Evolutionary conservation across 2,888 invertebrate species (phyloP).

Genomic region (Buathra laborator): DNA sequence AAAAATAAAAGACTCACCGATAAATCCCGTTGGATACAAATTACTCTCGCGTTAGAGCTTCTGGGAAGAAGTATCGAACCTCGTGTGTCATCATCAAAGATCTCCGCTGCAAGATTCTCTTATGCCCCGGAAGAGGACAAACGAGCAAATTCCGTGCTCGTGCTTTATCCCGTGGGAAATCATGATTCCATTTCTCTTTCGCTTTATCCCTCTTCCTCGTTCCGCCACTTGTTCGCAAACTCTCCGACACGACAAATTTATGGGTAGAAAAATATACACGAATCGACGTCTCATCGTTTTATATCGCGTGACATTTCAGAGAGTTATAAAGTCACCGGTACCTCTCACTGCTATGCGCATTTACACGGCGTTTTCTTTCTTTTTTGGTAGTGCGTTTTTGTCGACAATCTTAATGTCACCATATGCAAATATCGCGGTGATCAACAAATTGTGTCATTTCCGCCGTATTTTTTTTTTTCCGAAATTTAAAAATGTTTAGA

Average conservation of each 20-base stretch:
- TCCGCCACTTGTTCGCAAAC: slow-evolving; percentile 17
- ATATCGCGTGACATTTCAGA: slow-evolving; percentile 48
- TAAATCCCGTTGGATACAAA: slow-evolving; percentile 21
- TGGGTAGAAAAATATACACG: neutral
- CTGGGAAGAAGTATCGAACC: slow-evolving; percentile 6
- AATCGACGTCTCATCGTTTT: slow-evolving; percentile 43
- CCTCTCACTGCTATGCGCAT: slow-evolving; percentile 36
- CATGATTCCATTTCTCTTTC: slow-evolving; percentile 37
- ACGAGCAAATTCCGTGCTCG: slow-evolving; percentile 73
- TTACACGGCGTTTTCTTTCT: slow-evolving; percentile 30
- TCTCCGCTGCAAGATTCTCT: slow-evolving; percentile 12
- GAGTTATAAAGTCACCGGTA: slow-evolving; percentile 29
- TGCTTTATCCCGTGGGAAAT: slow-evolving; percentile 69
- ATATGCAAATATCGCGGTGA: slow-evolving; percentile 15
- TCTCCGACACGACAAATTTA: slow-evolving; percentile 50
- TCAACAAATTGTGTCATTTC: too few relatives aligned
- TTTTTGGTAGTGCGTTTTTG: neutral
- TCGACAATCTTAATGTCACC: slow-evolving; percentile 50
- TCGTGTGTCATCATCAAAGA: slow-evolving; percentile 23
- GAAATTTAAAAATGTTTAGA: neutral
- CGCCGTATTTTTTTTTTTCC: neutral
- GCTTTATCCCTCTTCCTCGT: slow-evolving; percentile 15
- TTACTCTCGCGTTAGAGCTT: slow-evolving; percentile 21
- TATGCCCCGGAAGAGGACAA: slow-evolving; percentile 53
- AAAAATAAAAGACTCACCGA: slow-evolving; percentile 3